These are phyloP conservation scores for Napeogenes inachia DNA, from an alignment of 2,888 invertebrate genomes.

Conservation along the genomic window DNA sequence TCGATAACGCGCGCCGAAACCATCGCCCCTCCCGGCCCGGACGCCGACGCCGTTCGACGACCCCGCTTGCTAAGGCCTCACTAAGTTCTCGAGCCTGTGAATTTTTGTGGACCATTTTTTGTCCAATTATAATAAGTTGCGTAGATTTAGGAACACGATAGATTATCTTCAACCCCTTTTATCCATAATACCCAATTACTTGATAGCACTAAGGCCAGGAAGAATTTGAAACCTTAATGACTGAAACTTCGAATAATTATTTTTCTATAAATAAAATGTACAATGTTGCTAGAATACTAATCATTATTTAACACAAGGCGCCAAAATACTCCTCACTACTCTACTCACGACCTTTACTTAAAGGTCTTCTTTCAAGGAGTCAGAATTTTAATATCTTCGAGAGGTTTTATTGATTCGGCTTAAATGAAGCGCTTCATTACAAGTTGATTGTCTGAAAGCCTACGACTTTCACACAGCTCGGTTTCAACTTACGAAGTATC, in stretches of 20 bases:
- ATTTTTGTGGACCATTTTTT: conserved; percentile 29
- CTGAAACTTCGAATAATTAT: background rate
- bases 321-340: conserved; percentile 2
- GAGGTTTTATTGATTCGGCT: conserved; percentile 7
- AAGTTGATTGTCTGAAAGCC: conserved; percentile 25
- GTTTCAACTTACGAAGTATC: conserved; percentile 25
- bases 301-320: background rate
- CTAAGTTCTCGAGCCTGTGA: conserved; percentile 46
- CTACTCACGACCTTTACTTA: conserved; percentile 1
- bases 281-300: background rate
- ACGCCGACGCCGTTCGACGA: conserved; percentile 73
- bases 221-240: background rate
- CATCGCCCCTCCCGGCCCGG: conserved; percentile 72
- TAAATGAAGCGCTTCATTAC: conserved; percentile 16
- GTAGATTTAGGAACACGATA: background rate
- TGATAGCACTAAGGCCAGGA: too few species aligned
- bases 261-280: background rate
- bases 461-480: conserved; percentile 26
- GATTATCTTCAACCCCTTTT: background rate
- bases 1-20: conserved; percentile 75
- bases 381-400: conserved; percentile 10
- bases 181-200: background rate
- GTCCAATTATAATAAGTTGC: conserved; percentile 10
- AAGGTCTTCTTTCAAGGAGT: background rate
- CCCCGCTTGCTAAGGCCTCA: conserved; percentile 62